Evolutionary conservation across 2,113 vertebrate genomes (phyloP).

Genomic region (Glaucidium brasilianum): DNA sequence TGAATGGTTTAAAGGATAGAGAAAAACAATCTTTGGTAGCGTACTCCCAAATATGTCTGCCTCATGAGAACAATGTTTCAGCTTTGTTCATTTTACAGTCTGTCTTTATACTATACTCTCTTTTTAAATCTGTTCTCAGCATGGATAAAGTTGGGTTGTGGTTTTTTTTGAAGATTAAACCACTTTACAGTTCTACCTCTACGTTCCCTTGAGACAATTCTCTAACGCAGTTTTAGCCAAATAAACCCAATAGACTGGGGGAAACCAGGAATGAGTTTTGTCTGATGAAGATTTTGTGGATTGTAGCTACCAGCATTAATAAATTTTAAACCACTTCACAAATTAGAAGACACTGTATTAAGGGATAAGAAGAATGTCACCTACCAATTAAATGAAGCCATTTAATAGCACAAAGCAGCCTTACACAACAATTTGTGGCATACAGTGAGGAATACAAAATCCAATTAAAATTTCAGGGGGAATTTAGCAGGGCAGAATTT

Average conservation of each 20-base stretch:
- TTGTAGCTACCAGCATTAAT: not conserved
- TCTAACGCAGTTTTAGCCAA: not conserved
- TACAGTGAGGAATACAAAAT: not conserved
- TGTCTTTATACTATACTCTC: not conserved
- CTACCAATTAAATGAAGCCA: not conserved
- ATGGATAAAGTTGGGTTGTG: not conserved
- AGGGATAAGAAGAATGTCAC: not conserved
- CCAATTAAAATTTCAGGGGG: conserved; percentile 31
- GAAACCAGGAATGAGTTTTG: not conserved
- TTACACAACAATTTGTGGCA: not conserved
- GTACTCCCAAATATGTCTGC: not conserved
- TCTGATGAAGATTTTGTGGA: not conserved
- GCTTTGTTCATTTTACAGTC: not conserved
- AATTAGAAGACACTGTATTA: not conserved
- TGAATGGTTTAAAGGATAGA: not conserved
- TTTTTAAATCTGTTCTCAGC: not conserved
- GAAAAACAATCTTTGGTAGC: not conserved
- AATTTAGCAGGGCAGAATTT: conserved; percentile 38
- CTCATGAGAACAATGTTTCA: not conserved
- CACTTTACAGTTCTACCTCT: not conserved
- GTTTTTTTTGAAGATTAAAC: not conserved
- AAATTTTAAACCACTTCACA: not conserved
- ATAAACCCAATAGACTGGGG: not conserved
- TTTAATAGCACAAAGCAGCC: not conserved
- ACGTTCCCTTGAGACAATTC: not conserved